Base-by-base conservation (phyloP, 2,888 invertebrate genomes). In the Nomada goodeniana region DNA sequence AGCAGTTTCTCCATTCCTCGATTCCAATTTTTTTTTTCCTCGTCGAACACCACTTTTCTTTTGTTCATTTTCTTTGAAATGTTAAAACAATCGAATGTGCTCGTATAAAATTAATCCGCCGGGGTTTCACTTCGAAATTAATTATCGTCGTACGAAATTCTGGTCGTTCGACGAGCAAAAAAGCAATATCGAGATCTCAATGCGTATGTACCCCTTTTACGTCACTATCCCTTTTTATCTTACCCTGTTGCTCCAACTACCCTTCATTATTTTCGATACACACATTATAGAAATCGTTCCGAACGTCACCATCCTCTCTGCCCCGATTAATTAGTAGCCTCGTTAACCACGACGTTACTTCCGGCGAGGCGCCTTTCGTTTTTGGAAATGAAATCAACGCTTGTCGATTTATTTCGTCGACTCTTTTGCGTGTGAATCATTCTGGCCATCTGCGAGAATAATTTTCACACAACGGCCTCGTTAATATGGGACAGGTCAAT, bases 261-360 rank as follows among this genome's bases (percentile, higher is more conserved):
- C 72, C 65, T 61, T 83, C 87, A 86, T 82, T 20, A 84, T 87
- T 85, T 84, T 87, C 86, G 72, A 88, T 68, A 84, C 82, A 84
- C 88, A 86, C 82, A 83, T 23, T 81, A 87, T 83, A 83, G 68
- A 73, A 83, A 85, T 88, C 87, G 80, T 80, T 82, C 76, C 73
- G 47, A 73, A 80, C 76, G 71, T 83, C 83, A 83, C 82, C 84
- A 83, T 77, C 83, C 85, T 26, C 53, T 73, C 68, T 75, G 59
- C 69, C 80, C 84, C 84, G 60, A 87, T 82, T 84, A 88, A 89
- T 85, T 87, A 86, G 91, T 91, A 86, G 82, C 89, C 84, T 88
- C 87, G 86, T 85, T 65, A 65, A 78, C 74, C 84, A 79, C 83
- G 83, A 78, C 79, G 80, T 82, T 86, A 84, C 73, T 77, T 84